A percentile compares a stretch with the other conserved stretches of the same genome.
Evolutionary conservation across 1,140 invertebrate species (phyloP).

Genomic region (Caerostris extrusa): DNA sequence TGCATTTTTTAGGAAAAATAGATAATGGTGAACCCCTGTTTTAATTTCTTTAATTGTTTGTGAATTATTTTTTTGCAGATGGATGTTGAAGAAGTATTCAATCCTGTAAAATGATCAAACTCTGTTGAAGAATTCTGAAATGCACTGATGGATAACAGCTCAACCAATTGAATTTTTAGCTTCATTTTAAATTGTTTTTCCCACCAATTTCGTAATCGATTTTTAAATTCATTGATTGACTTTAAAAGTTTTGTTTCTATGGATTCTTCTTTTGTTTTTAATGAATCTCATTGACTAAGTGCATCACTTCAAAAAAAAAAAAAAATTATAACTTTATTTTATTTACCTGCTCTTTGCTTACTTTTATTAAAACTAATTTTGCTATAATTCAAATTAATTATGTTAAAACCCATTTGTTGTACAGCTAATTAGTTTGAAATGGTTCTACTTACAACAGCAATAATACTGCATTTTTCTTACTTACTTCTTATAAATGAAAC

Average conservation of each 20-base stretch:
- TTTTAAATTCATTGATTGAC: too few species aligned
- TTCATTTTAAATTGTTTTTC: neutral
- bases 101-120: slow-evolving; percentile 6
- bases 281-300: too few species aligned
- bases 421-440: too few species aligned
- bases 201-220: neutral
- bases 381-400: neutral
- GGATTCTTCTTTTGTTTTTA: too few species aligned
- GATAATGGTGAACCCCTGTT: neutral
- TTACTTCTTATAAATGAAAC: neutral
- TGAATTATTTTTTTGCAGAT: slow-evolving; percentile 44
- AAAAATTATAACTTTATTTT: too few species aligned
- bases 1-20: neutral
- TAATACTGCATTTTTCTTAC: neutral
- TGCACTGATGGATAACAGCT: slow-evolving; percentile 15
- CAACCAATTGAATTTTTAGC: slow-evolving; percentile 5
- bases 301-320: too few species aligned
- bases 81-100: slow-evolving; percentile 47
- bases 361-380: neutral
- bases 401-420: neutral
- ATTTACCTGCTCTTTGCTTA: neutral
- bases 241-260: too few species aligned
- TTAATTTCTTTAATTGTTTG: slow-evolving; percentile 48
- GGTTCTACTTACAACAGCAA: too few species aligned
- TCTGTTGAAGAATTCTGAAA: slow-evolving; percentile 36